These are phyloP conservation scores for Scaptodrosophila latifasciaeformis DNA, from an alignment of 2,888 invertebrate species.

Conservation along the genomic window DNA sequence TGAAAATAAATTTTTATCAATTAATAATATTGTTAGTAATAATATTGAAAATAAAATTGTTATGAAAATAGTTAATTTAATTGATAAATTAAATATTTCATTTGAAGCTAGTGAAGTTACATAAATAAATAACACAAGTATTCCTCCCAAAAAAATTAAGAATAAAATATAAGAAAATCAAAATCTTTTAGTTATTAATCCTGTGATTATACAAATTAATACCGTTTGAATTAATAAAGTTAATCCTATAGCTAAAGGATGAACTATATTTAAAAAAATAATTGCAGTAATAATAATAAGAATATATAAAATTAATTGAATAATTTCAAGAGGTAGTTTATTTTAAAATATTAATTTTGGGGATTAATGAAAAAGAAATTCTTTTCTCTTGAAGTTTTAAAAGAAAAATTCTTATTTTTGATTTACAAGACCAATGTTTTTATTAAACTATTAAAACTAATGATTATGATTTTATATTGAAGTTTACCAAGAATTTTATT, in stretches of 20 bases:
- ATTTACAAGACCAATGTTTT: constrained; percentile 83
- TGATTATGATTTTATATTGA: constrained; percentile 76
- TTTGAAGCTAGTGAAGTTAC: constrained; percentile 80
- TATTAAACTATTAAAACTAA: constrained; percentile 81
- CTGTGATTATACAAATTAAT: constrained; percentile 75
- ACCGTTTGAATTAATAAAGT: constrained; percentile 77
- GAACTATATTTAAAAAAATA: constrained; percentile 74
- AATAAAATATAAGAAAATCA: constrained; percentile 81
- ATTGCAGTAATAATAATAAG: constrained; percentile 28
- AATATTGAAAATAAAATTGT: constrained; percentile 47
- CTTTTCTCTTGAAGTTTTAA: constrained; percentile 80
- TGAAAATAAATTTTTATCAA: constrained; percentile 58
- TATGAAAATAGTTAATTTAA: constrained; percentile 65
- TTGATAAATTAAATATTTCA: constrained; percentile 77
- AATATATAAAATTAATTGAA: constrained; percentile 56
- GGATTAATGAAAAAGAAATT: constrained; percentile 79
- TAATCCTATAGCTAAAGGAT: constrained; percentile 78
- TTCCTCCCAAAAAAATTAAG: constrained; percentile 79
- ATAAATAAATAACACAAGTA: constrained; percentile 81
- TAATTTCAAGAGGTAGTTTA: constrained; percentile 79
- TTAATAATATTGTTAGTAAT: constrained; percentile 50
- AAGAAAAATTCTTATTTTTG: constrained; percentile 78
- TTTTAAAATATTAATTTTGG: constrained; percentile 83
- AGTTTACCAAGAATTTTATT: constrained; percentile 76
- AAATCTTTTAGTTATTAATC: constrained; percentile 76